A percentile compares a stretch with the other conserved stretches of the same genome.
phyloP scores from a whole-genome alignment of 2,797 vertebrate genomes.

The Sorex maritimensis region DNA sequence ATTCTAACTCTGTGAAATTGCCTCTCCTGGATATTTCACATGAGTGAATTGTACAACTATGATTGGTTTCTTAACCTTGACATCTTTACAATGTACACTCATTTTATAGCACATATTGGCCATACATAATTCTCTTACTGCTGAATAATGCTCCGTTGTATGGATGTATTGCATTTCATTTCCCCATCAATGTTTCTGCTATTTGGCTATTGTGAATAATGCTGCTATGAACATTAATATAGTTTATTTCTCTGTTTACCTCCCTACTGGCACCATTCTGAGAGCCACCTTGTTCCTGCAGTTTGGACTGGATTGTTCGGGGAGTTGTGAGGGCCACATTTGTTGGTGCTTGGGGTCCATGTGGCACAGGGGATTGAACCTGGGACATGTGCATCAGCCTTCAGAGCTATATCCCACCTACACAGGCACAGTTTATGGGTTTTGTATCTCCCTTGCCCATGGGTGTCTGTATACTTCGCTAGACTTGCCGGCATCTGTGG shows the following conservation, averaged over 20 bases:
- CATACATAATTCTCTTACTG: neutral
- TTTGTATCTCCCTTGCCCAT: conserved; percentile 23
- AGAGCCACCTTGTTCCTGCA: no score
- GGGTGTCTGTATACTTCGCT: neutral
- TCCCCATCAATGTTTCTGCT: neutral
- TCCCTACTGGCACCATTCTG: no score
- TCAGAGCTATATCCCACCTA: no score
- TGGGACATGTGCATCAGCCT: no score
- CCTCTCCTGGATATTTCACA: neutral
- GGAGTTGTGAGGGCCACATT: no score
- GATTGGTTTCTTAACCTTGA: conserved; percentile 25
- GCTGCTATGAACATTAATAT: neutral
- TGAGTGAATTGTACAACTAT: neutral
- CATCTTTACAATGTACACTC: neutral
- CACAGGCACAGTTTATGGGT: neutral
- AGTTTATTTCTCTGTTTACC: no score
- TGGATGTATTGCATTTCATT: neutral
- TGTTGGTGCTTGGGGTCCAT: no score
- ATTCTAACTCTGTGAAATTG: conserved; percentile 26
- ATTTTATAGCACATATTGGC: neutral
- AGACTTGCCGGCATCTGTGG: neutral
- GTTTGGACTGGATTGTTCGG: no score
- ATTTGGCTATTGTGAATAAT: neutral
- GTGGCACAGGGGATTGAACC: no score
- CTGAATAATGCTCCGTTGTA: conserved; percentile 13